Evolutionary conservation across 2,888 invertebrate species (phyloP).

Genomic region (Liopterus haemorrhoidalis): DNA sequence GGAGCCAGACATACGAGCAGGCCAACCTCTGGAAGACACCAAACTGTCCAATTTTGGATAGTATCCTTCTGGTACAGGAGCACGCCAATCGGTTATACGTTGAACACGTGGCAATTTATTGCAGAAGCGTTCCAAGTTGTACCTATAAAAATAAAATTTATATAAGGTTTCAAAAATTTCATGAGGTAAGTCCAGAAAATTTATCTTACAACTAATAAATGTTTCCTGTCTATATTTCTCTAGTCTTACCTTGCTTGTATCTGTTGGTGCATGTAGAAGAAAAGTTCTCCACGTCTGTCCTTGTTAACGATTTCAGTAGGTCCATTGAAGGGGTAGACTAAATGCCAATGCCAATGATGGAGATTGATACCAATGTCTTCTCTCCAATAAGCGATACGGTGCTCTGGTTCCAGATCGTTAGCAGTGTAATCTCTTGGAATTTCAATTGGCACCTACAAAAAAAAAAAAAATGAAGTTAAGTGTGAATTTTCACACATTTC

Average conservation of each 20-base stretch:
- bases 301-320: conserved; percentile 59
- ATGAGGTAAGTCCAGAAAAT: no score
- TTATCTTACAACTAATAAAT: no score
- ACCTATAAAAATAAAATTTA: conserved; percentile 47
- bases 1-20: conserved; percentile 59
- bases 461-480: no score
- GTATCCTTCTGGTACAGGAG: conserved; percentile 70
- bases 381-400: conserved; percentile 75
- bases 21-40: conserved; percentile 70
- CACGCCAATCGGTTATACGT: conserved; percentile 59
- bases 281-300: conserved; percentile 71
- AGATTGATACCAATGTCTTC: conserved; percentile 81
- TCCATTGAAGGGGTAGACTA: conserved; percentile 75
- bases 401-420: conserved; percentile 67
- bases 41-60: conserved; percentile 78
- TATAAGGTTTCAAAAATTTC: not conserved
- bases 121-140: conserved; percentile 70
- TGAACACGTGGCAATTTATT: conserved; percentile 60
- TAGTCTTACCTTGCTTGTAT: conserved; percentile 52
- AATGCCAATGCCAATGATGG: conserved; percentile 90
- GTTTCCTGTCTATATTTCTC: no score
- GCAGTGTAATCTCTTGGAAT: conserved; percentile 73
- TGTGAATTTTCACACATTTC: no score
- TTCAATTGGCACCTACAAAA: conserved; percentile 55
- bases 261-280: conserved; percentile 75